Base-by-base conservation (phyloP, 2,113 vertebrate species). In the Hippocampus guttulatus region DNA sequence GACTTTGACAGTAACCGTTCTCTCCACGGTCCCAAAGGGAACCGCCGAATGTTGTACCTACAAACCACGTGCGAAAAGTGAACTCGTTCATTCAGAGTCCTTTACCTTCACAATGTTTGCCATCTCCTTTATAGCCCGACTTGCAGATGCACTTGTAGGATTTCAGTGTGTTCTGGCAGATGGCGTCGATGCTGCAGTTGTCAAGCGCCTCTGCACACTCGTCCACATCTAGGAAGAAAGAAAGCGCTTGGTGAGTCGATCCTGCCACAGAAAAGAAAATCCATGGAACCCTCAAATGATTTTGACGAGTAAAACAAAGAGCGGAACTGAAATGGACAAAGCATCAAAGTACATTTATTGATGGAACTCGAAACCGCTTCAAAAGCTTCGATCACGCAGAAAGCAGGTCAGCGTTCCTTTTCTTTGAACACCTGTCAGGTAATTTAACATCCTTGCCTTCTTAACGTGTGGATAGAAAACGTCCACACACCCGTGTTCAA, bases 61-160 rank as follows among this genome's bases (percentile, higher is more conserved):
- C 20, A 63, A 77, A 73, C 68, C 61, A 70, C 38, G 55, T 21
- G 52, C 62, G 62, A 61, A 74, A 74, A 74, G 77, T n/a, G 23
- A 79, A 38, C 20, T 0, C 8, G 60, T 75, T 43, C 64, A 67
- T 51, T 25, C 23, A 18, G 25, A 25, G 18, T 68, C 33, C 20
- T 76, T 91, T 93, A 99, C 97, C 97, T 97, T 96, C 96, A 88
- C 97, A 99, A 85, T 96, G 95, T 85, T 96, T 98, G 63, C 97
- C 97, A 0, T 99, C 96, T 0, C 97, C 97, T 0, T 94, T 97
- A 84, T 98, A 99, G 69, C 93, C 93, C 0, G 93, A 94, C 86
- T 94, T 94, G 92, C 93, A 94, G 84, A 94, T 94, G 76, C 93
- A 94, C 81, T 93, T 94, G 88, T 94, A 94, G 45, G 93, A 93